Evolutionary conservation across 2,113 vertebrate species (phyloP).

Genomic region (Notothenia rossii): DNA sequence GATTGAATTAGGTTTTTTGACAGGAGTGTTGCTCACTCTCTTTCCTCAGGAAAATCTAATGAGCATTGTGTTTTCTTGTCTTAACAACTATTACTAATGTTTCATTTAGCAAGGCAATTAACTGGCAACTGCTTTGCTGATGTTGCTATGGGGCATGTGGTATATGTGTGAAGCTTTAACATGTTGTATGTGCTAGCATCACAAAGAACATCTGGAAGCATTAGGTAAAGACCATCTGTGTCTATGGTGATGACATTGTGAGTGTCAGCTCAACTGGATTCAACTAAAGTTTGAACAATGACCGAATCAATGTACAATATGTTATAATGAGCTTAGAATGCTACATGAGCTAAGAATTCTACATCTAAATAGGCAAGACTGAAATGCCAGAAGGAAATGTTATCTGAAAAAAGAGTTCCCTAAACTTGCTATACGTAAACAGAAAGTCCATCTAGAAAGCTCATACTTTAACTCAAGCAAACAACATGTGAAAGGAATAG

Average conservation of each 20-base stretch:
- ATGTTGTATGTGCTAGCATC: slow-evolving; percentile 18
- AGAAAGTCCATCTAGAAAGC: not conserved
- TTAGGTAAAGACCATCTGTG: slow-evolving; percentile 45
- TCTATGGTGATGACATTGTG: slow-evolving; percentile 1
- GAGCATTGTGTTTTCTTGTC: slow-evolving; percentile 13
- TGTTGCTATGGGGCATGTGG: slow-evolving; percentile 10
- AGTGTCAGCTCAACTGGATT: slow-evolving; percentile 28
- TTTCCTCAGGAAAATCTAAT: slow-evolving; percentile 33
- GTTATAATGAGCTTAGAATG: not conserved
- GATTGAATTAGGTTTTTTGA: slow-evolving; percentile 10
- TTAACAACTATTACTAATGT: slow-evolving; percentile 29
- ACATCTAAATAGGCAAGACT: not conserved
- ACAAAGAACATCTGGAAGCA: slow-evolving; percentile 21
- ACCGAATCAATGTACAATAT: slow-evolving; percentile 35
- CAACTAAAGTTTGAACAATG: slow-evolving; percentile 7
- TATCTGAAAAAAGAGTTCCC: not conserved
- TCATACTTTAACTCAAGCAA: not conserved
- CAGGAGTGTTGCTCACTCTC: not conserved
- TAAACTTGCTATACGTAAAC: not conserved
- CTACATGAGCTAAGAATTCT: slow-evolving; percentile 1
- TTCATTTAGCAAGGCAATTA: slow-evolving; percentile 61
- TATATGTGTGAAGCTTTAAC: not conserved
- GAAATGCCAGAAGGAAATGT: slow-evolving; percentile 9
- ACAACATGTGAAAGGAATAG: not conserved
- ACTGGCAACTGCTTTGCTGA: slow-evolving; percentile 34